Percentiles rank a stretch among this genome's conserved stretches.
These are phyloP conservation scores for Cacoxenus indagator DNA, from an alignment of 2,888 invertebrate genomes.

Conservation along the genomic window DNA sequence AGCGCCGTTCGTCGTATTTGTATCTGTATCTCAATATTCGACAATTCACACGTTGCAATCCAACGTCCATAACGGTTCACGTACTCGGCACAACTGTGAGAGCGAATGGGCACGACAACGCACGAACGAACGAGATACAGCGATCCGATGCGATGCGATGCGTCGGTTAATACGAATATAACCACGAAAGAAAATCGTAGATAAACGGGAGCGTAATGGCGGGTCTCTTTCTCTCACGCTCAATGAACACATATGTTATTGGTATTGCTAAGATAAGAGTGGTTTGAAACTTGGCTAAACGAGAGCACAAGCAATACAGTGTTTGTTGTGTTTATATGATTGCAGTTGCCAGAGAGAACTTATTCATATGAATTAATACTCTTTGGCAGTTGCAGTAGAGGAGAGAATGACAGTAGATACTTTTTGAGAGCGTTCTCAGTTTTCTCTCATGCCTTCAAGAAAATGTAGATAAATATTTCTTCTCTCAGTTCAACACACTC, in stretches of 20 bases:
- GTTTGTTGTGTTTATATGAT: too few species aligned
- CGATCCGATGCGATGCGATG: background rate
- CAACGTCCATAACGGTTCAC: constrained; percentile 52
- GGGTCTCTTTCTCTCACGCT: too few species aligned
- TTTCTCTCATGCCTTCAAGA: background rate
- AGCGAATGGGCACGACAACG: constrained; percentile 6
- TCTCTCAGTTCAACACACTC: background rate
- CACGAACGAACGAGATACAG: constrained; percentile 6
- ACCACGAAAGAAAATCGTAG: constrained; percentile 30
- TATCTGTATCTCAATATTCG: background rate
- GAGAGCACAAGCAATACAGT: too few species aligned
- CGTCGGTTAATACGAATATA: constrained; percentile 3
- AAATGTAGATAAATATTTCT: background rate
- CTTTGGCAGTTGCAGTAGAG: background rate
- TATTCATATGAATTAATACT: too few species aligned
- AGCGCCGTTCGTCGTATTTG: background rate
- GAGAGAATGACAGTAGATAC: background rate
- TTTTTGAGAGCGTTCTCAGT: background rate
- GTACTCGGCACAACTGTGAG: constrained; percentile 54
- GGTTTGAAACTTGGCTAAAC: background rate
- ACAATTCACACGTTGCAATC: constrained; percentile 24
- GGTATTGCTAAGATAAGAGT: background rate
- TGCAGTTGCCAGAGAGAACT: too few species aligned
- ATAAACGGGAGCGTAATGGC: constrained; percentile 20
- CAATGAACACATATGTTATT: background rate